phyloP scores from a whole-genome alignment of 2,113 vertebrate species.

The Nettapus auritus region DNA sequence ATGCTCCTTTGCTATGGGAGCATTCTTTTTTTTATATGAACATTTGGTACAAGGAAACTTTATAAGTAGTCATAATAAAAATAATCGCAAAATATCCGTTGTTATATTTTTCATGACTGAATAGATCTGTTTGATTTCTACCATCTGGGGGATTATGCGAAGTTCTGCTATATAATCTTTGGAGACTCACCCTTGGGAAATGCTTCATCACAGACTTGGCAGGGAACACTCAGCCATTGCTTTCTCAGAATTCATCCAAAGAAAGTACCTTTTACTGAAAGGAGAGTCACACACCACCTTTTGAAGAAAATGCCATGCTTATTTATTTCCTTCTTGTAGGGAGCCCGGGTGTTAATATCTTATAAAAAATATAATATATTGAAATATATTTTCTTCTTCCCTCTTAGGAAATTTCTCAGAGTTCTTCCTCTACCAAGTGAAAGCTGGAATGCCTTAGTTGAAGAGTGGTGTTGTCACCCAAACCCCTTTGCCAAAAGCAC shows the following conservation, averaged over 20 bases:
- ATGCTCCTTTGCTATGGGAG: neutral
- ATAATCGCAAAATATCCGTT: neutral
- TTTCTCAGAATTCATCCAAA: slow-evolving; percentile 19
- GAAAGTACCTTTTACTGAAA: neutral
- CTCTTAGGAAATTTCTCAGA: slow-evolving; percentile 83
- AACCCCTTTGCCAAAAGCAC: slow-evolving; percentile 88
- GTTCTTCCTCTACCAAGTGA: slow-evolving; percentile 91
- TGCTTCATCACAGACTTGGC: neutral
- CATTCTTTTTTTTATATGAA: neutral
- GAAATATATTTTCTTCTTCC: neutral
- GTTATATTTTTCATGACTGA: neutral
- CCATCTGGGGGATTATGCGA: neutral
- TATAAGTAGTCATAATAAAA: neutral
- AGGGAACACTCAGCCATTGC: neutral
- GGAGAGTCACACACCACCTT: neutral
- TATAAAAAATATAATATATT: neutral
- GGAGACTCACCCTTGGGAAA: neutral
- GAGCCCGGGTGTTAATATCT: neutral
- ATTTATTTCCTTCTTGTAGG: neutral
- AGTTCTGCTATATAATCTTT: neutral
- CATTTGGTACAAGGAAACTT: neutral
- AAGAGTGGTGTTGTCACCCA: slow-evolving; percentile 96
- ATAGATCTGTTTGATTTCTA: neutral
- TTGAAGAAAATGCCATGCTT: neutral
- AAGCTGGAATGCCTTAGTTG: slow-evolving; percentile 92